Conservation (phyloP, 2,797 vertebrate species). For the Carduelis carduelis region DNA sequence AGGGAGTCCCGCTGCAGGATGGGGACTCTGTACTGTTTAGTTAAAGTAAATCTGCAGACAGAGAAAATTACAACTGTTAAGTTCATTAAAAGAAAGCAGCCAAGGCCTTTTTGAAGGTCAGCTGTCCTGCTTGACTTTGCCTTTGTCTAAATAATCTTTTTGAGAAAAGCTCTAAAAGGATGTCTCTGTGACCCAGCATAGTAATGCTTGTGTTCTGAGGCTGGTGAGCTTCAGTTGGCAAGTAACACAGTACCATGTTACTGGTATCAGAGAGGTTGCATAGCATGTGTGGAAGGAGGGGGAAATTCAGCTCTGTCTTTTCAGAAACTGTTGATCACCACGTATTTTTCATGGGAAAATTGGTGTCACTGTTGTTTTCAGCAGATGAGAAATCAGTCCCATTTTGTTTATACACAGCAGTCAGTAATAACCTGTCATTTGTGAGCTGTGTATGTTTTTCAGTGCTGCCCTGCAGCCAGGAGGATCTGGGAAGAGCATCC, state of each 20-base stretch:
- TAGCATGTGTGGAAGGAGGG: neutral
- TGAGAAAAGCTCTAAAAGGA: neutral
- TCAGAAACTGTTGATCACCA: neutral
- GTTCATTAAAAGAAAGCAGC: neutral
- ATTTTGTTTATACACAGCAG: neutral
- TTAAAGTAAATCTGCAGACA: neutral
- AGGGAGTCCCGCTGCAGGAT: neutral
- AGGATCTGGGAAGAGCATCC: neutral
- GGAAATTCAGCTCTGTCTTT: neutral
- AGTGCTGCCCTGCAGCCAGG: neutral
- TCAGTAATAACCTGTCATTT: neutral
- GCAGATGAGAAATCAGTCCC: neutral
- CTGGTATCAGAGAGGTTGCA: neutral
- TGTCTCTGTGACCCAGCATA: neutral
- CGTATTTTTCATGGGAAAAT: rapidly evolving
- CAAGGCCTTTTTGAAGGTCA: neutral
- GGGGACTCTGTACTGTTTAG: neutral
- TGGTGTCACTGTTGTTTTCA: neutral
- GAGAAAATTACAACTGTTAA: neutral
- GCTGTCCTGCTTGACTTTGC: neutral
- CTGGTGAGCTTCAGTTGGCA: neutral
- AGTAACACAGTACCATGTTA: neutral
- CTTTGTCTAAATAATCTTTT: neutral
- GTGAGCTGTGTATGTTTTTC: neutral
- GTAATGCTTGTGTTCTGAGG: neutral